Conservation (phyloP, 2,113 vertebrate species). For the Plestiodon gilberti region DNA sequence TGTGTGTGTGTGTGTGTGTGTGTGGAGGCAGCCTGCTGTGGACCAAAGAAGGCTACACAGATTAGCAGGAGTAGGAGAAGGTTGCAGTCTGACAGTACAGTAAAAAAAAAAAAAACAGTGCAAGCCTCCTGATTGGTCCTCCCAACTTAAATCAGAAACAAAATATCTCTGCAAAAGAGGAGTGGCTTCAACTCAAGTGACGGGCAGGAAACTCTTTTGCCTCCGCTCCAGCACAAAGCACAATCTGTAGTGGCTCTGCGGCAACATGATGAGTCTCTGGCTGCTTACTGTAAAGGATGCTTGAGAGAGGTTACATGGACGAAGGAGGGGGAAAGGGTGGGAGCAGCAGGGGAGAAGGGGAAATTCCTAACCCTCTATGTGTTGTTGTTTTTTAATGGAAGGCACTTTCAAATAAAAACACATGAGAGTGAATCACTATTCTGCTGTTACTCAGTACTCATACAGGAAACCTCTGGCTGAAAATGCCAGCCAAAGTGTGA, state of each 20-base stretch:
- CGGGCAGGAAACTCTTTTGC: constrained; percentile 52
- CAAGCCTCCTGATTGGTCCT: constrained; percentile 52
- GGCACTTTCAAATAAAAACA: constrained; percentile 53
- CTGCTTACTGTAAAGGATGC: background rate
- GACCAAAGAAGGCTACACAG: constrained; percentile 58
- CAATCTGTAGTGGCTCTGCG: constrained; percentile 48
- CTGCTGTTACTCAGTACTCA: constrained; percentile 8
- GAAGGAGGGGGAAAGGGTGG: background rate
- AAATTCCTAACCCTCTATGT: background rate
- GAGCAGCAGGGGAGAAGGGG: background rate
- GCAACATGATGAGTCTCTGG: constrained; percentile 14
- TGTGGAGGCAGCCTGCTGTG: constrained; percentile 34
- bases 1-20: background rate
- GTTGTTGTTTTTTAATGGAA: background rate
- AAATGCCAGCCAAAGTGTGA: constrained; percentile 44
- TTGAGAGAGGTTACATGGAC: fast-evolving
- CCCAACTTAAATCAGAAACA: constrained; percentile 41
- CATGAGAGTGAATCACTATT: constrained; percentile 58
- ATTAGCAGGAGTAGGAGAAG: constrained; percentile 55
- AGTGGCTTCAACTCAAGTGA: constrained; percentile 57
- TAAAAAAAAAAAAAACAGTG: constrained; percentile 32
- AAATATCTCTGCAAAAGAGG: constrained; percentile 71
- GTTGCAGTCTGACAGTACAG: constrained; percentile 72
- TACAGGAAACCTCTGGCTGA: constrained; percentile 50
- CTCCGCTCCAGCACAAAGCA: constrained; percentile 59